A percentile compares a stretch with the other conserved stretches of the same genome.
Evolutionary conservation across 2,797 vertebrate genomes (phyloP).

Genomic region (Molothrus aeneus): DNA sequence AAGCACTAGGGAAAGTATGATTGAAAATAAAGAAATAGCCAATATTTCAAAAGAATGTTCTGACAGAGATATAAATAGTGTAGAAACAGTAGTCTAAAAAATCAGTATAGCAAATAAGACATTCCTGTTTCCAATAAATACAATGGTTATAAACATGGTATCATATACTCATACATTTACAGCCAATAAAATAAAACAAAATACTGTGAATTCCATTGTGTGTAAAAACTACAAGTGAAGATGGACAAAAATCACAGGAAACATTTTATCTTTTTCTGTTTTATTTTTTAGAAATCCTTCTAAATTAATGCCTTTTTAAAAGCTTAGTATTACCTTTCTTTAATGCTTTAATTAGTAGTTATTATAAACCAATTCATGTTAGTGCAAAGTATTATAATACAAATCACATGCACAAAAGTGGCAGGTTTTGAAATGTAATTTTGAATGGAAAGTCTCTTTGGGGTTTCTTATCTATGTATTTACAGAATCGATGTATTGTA

Average conservation of each 20-base stretch:
- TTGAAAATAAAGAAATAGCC: not conserved
- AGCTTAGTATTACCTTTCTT: not conserved
- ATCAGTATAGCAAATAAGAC: not conserved
- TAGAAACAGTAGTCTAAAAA: not conserved
- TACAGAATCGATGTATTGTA: not conserved
- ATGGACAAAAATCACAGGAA: not conserved
- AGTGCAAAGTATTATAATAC: accelerated
- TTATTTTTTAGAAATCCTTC: not conserved
- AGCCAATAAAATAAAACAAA: not conserved
- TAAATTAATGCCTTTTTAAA: not conserved
- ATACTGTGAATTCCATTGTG: not conserved
- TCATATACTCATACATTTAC: not conserved
- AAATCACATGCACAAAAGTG: not conserved
- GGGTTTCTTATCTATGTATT: not conserved
- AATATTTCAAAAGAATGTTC: not conserved
- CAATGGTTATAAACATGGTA: not conserved
- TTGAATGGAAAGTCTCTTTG: not conserved
- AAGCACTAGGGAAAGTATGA: not conserved
- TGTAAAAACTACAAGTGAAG: not conserved
- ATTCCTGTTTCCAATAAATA: not conserved
- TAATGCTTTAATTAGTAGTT: not conserved
- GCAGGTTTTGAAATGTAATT: not conserved
- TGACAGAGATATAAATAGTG: not conserved
- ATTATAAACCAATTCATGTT: not conserved
- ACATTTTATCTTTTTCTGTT: not conserved